Evolutionary conservation across 2,797 vertebrate genomes (phyloP), one percentile per base, ranked within the genome.

Genomic region (Leptatherina wallacei): DNA sequence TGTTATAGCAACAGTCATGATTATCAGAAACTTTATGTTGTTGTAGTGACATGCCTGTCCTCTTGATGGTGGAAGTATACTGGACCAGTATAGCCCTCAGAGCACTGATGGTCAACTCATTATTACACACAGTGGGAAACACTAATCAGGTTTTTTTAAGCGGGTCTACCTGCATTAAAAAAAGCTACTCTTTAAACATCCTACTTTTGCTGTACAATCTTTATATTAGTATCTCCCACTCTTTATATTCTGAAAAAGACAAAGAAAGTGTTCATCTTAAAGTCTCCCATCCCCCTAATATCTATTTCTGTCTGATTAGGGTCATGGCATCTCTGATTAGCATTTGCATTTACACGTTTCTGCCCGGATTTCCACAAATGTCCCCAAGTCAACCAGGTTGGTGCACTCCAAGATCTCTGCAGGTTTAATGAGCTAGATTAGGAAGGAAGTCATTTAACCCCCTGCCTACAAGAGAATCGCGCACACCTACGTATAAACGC

Each of bases 391-490:
- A 92, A 80, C 70, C 75, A 83, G 82, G 83, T 80, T 66, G 73
- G 73, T 69, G 81, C 85, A 84, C 80, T 82, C 73, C 1, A 42
- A 71, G 80, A 75, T 86, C 84, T 88, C 85, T 36, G 42, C 77
- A 66, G 81, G 83, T 71, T 84, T 93, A 91, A 93, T 93, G 87
- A 88, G 80, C 80, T 78, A 70, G 86, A 91, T 91, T 88, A 84
- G 90, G 84, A 85, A 88, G 81, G 85, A 89, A 91, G 87, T 86
- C 51, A 75, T 90, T 92, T 90, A 90, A 91, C 88, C 89, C 30
- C 81, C 79, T 73, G 83, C 85, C 80, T 89, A 77, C 29, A 59
- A 76, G 69, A 61, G 58, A 77, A 67, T 38, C 65, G 52, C 65
- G 22, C 51, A 20, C 42, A 56, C 33, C 20, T 44, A 18, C 64